Evolutionary conservation across 2,797 vertebrate genomes (phyloP).

Genomic region (Echiichthys vipera): DNA sequence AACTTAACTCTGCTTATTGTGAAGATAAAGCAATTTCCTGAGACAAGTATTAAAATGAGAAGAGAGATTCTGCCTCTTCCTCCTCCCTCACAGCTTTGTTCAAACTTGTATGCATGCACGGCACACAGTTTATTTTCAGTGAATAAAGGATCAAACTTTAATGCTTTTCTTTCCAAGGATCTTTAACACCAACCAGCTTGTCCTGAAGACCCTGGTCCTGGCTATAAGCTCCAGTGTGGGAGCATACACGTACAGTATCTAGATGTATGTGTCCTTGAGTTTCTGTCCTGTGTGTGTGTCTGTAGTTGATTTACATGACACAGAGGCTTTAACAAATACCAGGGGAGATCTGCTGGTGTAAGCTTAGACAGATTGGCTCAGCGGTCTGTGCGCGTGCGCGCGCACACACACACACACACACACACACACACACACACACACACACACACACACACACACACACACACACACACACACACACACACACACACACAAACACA

Average conservation of each 20-base stretch:
- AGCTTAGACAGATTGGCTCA: slow-evolving; percentile 50
- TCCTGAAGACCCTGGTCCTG: background rate
- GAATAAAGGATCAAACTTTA: slow-evolving; percentile 29
- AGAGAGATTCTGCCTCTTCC: slow-evolving; percentile 12
- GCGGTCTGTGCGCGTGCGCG: no score
- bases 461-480: no score
- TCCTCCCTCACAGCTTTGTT: slow-evolving; percentile 26
- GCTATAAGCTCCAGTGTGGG: slow-evolving; percentile 5
- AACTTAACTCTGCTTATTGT: slow-evolving; percentile 45
- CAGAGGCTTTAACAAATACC: slow-evolving; percentile 70
- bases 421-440: background rate
- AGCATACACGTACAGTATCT: background rate
- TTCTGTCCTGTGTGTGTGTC: slow-evolving; percentile 15
- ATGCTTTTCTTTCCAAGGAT: slow-evolving; percentile 21
- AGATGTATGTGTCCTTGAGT: slow-evolving; percentile 16
- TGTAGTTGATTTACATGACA: slow-evolving; percentile 60
- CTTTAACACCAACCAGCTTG: slow-evolving; percentile 7
- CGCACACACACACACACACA: slow-evolving; percentile 24
- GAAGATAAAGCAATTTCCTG: slow-evolving; percentile 63
- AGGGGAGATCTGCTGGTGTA: slow-evolving; percentile 60
- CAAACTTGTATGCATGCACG: background rate
- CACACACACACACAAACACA: no score
- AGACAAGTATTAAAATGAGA: slow-evolving; percentile 61
- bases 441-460: background rate
- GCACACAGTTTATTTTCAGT: slow-evolving; percentile 34